Percentiles rank a stretch among this genome's conserved stretches.
These are phyloP conservation scores for Trissolcus japonicus DNA, from an alignment of 2,888 invertebrate genomes.

Conservation along the genomic window DNA sequence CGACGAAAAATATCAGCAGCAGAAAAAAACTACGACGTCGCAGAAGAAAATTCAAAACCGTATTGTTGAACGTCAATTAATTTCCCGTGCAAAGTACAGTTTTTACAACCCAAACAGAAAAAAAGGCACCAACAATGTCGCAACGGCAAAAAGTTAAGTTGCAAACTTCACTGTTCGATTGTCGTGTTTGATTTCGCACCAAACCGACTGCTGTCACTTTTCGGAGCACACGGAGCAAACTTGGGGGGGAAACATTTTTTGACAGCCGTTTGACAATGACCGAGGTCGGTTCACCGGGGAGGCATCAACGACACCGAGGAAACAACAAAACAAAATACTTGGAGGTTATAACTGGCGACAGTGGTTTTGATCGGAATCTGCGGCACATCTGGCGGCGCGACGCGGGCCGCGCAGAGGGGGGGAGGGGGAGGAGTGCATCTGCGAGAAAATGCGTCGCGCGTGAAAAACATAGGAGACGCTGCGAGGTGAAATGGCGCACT, in stretches of 20 bases:
- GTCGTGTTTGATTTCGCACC: no score
- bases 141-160: no score
- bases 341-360: constrained; percentile 26
- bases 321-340: constrained; percentile 26
- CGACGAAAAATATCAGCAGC: background rate
- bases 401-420: constrained; percentile 6
- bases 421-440: constrained; percentile 6
- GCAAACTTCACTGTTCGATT: no score
- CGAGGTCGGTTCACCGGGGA: background rate
- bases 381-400: constrained; percentile 31
- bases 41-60: no score
- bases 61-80: no score
- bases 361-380: constrained; percentile 12
- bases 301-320: background rate
- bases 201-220: no score
- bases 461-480: background rate
- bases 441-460: constrained; percentile 22
- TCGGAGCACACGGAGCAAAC: no score
- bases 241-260: background rate
- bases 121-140: no score
- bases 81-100: no score
- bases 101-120: no score
- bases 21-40: background rate
- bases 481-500: constrained; percentile 25
- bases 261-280: constrained; percentile 13